phyloP scores from a whole-genome alignment of 2,113 vertebrate species.

The Aspiorhynchus laticeps region DNA sequence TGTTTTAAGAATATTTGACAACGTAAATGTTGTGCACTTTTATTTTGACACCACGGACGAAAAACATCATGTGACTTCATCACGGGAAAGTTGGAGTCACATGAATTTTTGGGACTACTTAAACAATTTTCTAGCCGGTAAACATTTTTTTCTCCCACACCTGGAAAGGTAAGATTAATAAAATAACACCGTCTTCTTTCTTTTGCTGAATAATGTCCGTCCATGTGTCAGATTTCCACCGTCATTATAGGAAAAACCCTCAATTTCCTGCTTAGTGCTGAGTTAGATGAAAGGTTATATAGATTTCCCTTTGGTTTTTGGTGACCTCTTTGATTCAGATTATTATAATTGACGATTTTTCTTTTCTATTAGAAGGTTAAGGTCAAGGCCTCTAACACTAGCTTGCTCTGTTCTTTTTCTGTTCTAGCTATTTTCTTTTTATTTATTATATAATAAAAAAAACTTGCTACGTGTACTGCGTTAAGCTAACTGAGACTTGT shows the following conservation, averaged over 20 bases:
- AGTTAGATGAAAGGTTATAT: not conserved
- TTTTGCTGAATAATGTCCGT: not conserved
- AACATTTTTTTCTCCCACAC: not conserved
- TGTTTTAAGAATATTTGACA: not conserved
- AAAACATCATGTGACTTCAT: conserved; percentile 37
- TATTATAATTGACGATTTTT: not conserved
- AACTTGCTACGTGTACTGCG: too few relatives aligned
- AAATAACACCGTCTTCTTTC: not conserved
- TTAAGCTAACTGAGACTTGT: too few relatives aligned
- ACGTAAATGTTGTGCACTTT: not conserved
- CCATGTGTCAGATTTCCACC: not conserved
- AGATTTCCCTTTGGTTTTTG: too few relatives aligned
- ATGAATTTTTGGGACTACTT: conserved; percentile 20
- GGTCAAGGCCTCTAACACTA: too few relatives aligned
- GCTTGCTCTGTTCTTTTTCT: too few relatives aligned
- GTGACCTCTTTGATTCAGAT: too few relatives aligned
- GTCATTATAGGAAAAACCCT: not conserved
- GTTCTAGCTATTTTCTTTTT: too few relatives aligned
- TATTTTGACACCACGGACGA: not conserved
- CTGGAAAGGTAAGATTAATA: not conserved
- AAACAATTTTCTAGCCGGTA: not conserved
- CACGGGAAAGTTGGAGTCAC: conserved; percentile 48
- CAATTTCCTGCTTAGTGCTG: conserved; percentile 6
- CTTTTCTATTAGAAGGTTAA: not conserved
- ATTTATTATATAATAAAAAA: too few relatives aligned